Conservation (phyloP, 1,140 invertebrate genomes). For the Drosophila rufa region DNA sequence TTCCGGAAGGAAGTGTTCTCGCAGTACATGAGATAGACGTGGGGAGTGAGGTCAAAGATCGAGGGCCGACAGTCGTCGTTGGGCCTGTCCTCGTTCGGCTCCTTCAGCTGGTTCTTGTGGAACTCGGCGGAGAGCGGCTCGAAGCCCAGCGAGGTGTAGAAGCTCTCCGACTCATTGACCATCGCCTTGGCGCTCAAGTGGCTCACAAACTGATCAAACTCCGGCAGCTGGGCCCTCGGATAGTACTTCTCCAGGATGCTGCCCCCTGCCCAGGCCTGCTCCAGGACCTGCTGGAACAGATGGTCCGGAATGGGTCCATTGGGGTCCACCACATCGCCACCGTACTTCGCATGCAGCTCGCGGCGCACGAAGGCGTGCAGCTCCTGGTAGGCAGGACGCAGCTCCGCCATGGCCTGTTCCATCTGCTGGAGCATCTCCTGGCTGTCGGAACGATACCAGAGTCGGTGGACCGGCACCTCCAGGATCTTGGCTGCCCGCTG, state of each 20-base stretch:
- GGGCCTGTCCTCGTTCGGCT: conserved; percentile 70
- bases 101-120: conserved; percentile 68
- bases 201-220: conserved; percentile 70
- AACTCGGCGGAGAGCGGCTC: conserved; percentile 56
- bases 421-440: conserved; percentile 86
- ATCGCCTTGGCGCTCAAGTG: conserved; percentile 58
- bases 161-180: conserved; percentile 69
- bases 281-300: conserved; percentile 87
- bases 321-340: conserved; percentile 88
- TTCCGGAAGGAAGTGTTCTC: conserved; percentile 77
- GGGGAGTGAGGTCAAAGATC: conserved; percentile 74
- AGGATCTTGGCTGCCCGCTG: conserved; percentile 70
- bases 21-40: conserved; percentile 80
- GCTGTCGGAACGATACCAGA: conserved; percentile 86
- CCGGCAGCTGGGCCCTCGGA: conserved; percentile 62
- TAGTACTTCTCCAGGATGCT: conserved; percentile 76
- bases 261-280: conserved; percentile 76
- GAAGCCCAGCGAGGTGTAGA: conserved; percentile 76
- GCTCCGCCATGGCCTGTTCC: conserved; percentile 86
- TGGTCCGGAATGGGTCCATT: conserved; percentile 95
- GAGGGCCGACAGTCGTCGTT: conserved; percentile 73
- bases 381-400: conserved; percentile 93
- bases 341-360: conserved; percentile 90
- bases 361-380: conserved; percentile 94
- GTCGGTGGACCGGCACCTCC: conserved; percentile 68